Percentiles rank a stretch among this genome's conserved stretches.
Evolutionary conservation across 1,140 invertebrate species (phyloP).

Genomic region (Stenopsyche tienmushanensis): DNA sequence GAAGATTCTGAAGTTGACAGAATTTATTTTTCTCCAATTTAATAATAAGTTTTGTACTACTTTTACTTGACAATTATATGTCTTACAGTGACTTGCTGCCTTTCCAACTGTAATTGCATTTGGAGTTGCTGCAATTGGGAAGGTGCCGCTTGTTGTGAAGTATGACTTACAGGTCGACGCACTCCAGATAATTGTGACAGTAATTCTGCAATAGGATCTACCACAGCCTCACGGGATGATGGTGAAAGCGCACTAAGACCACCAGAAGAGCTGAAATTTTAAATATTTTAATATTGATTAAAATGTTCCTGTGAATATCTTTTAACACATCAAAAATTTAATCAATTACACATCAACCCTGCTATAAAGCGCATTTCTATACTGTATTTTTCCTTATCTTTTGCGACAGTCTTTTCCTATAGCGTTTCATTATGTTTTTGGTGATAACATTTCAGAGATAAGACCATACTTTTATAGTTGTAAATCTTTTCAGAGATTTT

Average conservation of each 20-base stretch:
- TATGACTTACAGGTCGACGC: slow-evolving; percentile 59
- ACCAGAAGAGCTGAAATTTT: slow-evolving; percentile 65
- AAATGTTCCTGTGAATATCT: not conserved
- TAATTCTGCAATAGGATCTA: slow-evolving; percentile 93
- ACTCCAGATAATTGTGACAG: slow-evolving; percentile 90
- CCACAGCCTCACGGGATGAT: slow-evolving; percentile 82
- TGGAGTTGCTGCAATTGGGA: slow-evolving; percentile 80
- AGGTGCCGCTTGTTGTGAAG: slow-evolving; percentile 50
- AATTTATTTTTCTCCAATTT: no score
- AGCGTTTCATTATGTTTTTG: no score
- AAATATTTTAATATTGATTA: not conserved
- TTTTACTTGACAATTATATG: slow-evolving; percentile 3
- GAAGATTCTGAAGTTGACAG: no score
- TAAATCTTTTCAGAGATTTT: no score
- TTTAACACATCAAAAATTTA: not conserved
- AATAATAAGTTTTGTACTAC: no score
- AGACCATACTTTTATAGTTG: no score
- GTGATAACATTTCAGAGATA: no score
- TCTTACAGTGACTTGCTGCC: slow-evolving; percentile 78
- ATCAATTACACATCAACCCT: no score
- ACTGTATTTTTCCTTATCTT: no score
- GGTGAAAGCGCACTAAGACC: slow-evolving; percentile 77
- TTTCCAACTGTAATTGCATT: slow-evolving; percentile 86
- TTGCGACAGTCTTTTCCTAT: no score
- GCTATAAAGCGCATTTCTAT: no score